These are phyloP conservation scores for Noctuana brunneofusca DNA, from an alignment of 2,888 invertebrate species.

Conservation along the genomic window DNA sequence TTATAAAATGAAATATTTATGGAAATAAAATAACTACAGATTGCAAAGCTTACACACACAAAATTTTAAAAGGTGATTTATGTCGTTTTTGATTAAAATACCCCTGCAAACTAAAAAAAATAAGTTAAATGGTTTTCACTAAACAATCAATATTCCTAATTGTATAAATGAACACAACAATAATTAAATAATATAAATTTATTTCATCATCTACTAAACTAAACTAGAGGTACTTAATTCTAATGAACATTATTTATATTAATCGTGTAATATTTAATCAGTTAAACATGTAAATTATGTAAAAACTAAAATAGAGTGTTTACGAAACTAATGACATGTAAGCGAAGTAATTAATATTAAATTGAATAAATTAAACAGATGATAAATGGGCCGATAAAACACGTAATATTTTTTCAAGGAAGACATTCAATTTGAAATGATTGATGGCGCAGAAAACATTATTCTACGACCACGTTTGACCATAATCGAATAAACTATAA, in stretches of 20 bases:
- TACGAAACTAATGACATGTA: conserved; percentile 10
- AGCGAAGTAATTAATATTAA: conserved; percentile 14
- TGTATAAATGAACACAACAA: not conserved
- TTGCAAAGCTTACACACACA: too few relatives aligned
- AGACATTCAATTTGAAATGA: conserved; percentile 44
- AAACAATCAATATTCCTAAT: too few relatives aligned
- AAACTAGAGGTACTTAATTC: not conserved
- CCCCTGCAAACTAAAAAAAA: too few relatives aligned
- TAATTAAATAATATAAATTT: not conserved
- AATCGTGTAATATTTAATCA: not conserved
- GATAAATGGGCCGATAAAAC: conserved; percentile 35
- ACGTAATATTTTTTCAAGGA: conserved; percentile 38
- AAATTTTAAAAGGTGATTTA: not conserved
- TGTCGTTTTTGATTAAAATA: too few relatives aligned
- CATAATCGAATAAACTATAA: not conserved
- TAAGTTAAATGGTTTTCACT: too few relatives aligned
- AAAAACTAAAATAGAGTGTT: conserved; percentile 5
- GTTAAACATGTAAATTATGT: not conserved
- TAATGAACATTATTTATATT: not conserved
- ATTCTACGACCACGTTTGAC: conserved; percentile 10
- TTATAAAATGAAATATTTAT: too few relatives aligned
- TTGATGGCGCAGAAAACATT: conserved; percentile 38
- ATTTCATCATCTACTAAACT: not conserved
- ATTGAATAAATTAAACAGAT: conserved; percentile 14
- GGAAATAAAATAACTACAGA: too few relatives aligned